phyloP scores from a whole-genome alignment of 1,140 invertebrate genomes.

The Venustaconcha ellipsiformis region DNA sequence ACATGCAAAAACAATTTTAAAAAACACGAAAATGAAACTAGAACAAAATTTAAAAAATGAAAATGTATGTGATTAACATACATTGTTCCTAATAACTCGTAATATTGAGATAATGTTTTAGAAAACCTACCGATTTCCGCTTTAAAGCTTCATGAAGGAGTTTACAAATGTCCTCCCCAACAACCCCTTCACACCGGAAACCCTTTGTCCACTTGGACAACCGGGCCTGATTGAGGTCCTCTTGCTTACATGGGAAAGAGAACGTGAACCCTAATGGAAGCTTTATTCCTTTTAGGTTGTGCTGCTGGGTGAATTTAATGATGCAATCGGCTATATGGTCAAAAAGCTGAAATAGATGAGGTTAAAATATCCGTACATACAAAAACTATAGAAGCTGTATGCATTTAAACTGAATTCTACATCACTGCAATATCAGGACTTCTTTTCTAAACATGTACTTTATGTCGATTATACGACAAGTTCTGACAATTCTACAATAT shows the following conservation, averaged over 20 bases:
- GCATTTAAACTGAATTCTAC: no score
- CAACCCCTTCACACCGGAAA: slow-evolving; percentile 90
- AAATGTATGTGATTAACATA: no score
- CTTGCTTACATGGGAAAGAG: slow-evolving; percentile 94
- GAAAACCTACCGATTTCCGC: slow-evolving; percentile 68
- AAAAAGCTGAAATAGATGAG: slow-evolving; percentile 77
- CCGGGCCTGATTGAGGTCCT: slow-evolving; percentile 90
- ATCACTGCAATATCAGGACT: no score
- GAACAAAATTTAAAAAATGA: no score
- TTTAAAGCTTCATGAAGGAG: slow-evolving; percentile 85
- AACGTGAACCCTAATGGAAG: slow-evolving; percentile 98
- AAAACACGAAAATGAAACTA: no score
- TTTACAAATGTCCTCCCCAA: slow-evolving; percentile 87
- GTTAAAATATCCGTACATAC: background rate
- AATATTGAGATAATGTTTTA: background rate
- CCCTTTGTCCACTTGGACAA: slow-evolving; percentile 97
- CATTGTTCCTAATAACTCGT: no score
- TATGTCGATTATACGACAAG: no score
- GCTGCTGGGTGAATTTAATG: slow-evolving; percentile 86
- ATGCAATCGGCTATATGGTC: slow-evolving; percentile 99
- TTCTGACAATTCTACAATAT: no score
- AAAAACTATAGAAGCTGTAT: no score
- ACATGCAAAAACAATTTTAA: no score
- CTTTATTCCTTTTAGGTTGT: slow-evolving; percentile 77
- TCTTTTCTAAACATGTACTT: no score